These are phyloP conservation scores for Labia minor DNA, from an alignment of 2,888 invertebrate genomes.

Conservation along the genomic window DNA sequence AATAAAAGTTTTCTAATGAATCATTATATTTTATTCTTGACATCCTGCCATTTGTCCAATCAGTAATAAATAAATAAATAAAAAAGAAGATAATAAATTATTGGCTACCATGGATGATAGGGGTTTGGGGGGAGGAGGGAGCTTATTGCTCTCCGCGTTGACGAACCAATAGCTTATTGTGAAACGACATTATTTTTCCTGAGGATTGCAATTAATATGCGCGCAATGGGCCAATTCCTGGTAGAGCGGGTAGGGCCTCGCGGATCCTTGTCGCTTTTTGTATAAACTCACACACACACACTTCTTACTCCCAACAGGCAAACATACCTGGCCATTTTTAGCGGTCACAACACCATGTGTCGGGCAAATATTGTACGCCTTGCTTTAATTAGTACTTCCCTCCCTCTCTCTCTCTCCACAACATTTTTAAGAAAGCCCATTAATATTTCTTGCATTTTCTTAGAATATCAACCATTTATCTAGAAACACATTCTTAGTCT, in stretches of 20 bases:
- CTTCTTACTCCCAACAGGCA: background rate
- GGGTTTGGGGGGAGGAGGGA: no score
- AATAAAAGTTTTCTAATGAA: background rate
- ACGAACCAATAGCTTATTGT: background rate
- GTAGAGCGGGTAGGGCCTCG: background rate
- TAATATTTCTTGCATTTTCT: background rate
- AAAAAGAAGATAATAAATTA: background rate
- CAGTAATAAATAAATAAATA: background rate
- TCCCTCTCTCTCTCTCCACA: no score
- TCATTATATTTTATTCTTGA: slow-evolving; percentile 5
- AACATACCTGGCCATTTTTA: background rate
- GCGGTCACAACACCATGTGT: background rate
- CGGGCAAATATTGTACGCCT: background rate
- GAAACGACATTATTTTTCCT: background rate
- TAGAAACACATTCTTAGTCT: background rate
- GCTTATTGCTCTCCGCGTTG: background rate
- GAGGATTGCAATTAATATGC: background rate
- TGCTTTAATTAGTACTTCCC: background rate
- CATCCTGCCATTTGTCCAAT: slow-evolving; percentile 5
- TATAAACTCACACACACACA: no score
- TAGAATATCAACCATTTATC: background rate
- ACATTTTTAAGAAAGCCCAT: background rate
- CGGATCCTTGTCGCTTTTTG: background rate
- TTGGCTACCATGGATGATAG: background rate
- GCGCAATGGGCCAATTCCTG: background rate